Evolutionary conservation across 2,888 invertebrate genomes (phyloP).

Genomic region (Ferdinandea cuprea): DNA sequence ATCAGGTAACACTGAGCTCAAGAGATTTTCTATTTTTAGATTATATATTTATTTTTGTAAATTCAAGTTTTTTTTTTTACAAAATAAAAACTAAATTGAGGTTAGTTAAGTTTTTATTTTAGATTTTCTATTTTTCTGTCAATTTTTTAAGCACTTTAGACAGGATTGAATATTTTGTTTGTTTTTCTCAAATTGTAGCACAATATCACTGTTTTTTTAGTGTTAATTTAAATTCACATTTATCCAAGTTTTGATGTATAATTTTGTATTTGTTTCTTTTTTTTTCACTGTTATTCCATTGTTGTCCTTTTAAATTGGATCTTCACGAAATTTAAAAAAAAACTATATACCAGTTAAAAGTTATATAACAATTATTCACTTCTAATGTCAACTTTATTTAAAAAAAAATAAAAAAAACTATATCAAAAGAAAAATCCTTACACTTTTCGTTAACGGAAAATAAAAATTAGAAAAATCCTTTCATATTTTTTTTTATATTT

Average conservation of each 20-base stretch:
- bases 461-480: conserved; percentile 13
- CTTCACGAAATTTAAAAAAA: conserved; percentile 33
- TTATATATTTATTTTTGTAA: conserved; percentile 68
- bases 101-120: conserved; percentile 33
- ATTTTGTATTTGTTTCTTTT: conserved; percentile 2
- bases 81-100: conserved; percentile 47
- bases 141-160: conserved; percentile 13
- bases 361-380: conserved; percentile 59
- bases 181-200: conserved; percentile 1
- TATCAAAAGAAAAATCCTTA: conserved; percentile 18
- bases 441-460: conserved; percentile 32
- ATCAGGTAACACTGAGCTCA: conserved; percentile 79
- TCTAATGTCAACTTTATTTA: conserved; percentile 33
- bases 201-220: conserved; percentile 13
- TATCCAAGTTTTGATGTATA: conserved; percentile 2
- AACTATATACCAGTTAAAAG: conserved; percentile 11
- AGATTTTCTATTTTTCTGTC: conserved; percentile 13
- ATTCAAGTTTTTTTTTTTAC: conserved; percentile 37
- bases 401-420: too few species aligned
- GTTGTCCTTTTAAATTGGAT: conserved; percentile 28
- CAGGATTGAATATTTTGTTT: conserved; percentile 5
- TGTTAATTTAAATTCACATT: conserved; percentile 36
- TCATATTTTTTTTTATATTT: too few species aligned
- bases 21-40: conserved; percentile 77
- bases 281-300: conserved; percentile 64